Percentiles rank a stretch among this genome's conserved stretches.
Conservation (phyloP, 2,888 invertebrate genomes). For the Parthenolecanium corni region DNA sequence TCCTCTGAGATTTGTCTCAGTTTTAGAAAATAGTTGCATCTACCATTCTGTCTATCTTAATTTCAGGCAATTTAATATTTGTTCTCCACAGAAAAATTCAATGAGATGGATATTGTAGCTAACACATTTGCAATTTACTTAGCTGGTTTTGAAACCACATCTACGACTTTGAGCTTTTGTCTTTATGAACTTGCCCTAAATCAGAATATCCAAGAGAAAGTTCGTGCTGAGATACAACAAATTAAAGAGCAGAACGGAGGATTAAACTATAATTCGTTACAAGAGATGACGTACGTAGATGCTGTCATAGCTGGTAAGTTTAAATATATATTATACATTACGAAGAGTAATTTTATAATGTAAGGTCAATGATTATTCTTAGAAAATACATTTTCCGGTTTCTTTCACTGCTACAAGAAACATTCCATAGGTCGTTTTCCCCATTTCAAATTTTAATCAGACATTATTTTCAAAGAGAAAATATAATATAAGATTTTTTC, state of each 20-base stretch:
- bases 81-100: conserved; percentile 31
- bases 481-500: too few relatives aligned
- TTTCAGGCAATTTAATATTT: too few relatives aligned
- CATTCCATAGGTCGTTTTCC: too few relatives aligned
- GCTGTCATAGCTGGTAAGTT: conserved; percentile 42
- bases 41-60: too few relatives aligned
- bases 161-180: conserved; percentile 42
- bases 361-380: too few relatives aligned
- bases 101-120: conserved; percentile 37
- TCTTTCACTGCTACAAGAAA: too few relatives aligned
- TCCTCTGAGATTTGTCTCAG: too few relatives aligned
- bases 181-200: conserved; percentile 44
- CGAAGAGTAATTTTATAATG: neutral
- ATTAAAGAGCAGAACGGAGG: conserved; percentile 39
- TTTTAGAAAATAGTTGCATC: too few relatives aligned
- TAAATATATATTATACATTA: neutral
- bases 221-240: conserved; percentile 39
- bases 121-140: conserved; percentile 46
- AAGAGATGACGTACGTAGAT: conserved; percentile 43
- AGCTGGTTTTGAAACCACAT: conserved; percentile 47
- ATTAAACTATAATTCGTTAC: conserved; percentile 42
- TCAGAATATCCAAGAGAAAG: conserved; percentile 40
- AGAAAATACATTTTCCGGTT: too few relatives aligned
- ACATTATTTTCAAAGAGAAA: too few relatives aligned
- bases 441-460: too few relatives aligned